Evolutionary conservation across 2,797 vertebrate genomes (phyloP).

Genomic region (Hemibagrus guttatus): DNA sequence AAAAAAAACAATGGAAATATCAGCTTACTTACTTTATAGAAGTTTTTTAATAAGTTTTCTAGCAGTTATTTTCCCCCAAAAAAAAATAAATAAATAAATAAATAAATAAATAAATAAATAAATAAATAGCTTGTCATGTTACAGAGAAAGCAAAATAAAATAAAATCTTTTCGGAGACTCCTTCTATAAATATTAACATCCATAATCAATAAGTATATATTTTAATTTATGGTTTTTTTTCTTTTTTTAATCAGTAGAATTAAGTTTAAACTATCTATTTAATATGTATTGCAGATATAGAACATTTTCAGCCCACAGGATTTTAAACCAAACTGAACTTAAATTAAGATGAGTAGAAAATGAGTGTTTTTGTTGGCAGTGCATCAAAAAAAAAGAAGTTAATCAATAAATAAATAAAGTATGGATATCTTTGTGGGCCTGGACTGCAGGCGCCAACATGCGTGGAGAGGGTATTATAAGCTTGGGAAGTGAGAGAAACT

Average conservation of each 20-base stretch:
- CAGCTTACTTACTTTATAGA: too few species aligned
- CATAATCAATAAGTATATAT: too few species aligned
- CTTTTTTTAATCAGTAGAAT: too few species aligned
- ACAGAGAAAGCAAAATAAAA: not conserved
- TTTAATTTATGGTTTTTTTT: too few species aligned
- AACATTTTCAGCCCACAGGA: not conserved
- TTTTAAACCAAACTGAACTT: not conserved
- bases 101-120: not conserved
- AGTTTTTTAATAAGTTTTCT: not conserved
- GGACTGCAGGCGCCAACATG: not conserved
- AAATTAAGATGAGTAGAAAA: not conserved
- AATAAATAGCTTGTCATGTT: not conserved
- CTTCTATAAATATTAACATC: too few species aligned
- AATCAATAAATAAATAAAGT: slow-evolving; percentile 11
- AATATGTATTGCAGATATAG: not conserved
- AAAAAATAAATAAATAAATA: too few species aligned
- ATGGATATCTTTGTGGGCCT: not conserved
- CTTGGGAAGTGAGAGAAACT: not conserved
- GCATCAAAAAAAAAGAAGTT: not conserved
- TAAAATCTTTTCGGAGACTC: too few species aligned
- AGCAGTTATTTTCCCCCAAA: not conserved
- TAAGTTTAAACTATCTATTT: not conserved
- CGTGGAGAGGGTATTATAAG: not conserved
- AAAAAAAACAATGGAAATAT: too few species aligned
- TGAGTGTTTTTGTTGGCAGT: not conserved